Evolutionary conservation across 1,140 invertebrate species (phyloP).

Genomic region (Drosophila quadrilineata): DNA sequence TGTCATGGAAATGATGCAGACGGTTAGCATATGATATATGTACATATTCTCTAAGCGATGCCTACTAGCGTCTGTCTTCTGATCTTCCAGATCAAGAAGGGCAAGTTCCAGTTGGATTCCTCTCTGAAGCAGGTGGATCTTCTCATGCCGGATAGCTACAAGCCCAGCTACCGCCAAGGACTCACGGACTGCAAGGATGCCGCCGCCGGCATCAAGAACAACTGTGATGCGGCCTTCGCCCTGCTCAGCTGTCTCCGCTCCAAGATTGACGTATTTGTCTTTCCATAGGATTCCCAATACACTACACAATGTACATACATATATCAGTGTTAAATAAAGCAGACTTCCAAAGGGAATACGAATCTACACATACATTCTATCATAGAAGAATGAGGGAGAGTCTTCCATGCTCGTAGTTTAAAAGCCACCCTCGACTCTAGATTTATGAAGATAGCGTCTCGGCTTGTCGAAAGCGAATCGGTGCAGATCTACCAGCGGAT

Average conservation of each 20-base stretch:
- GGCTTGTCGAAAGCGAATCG: background rate
- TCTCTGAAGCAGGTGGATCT: constrained; percentile 72
- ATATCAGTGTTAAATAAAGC: too few relatives aligned
- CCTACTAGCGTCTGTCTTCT: background rate
- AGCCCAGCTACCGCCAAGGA: constrained; percentile 55
- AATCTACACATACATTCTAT: too few relatives aligned
- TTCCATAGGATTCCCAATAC: too few relatives aligned
- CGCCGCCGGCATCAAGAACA: constrained; percentile 64
- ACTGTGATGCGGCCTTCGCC: constrained; percentile 65
- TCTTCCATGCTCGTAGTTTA: too few relatives aligned
- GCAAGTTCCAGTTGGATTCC: constrained; percentile 66
- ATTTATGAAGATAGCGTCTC: background rate
- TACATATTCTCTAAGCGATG: background rate
- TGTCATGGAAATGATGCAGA: constrained; percentile 77
- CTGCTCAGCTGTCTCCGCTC: constrained; percentile 55
- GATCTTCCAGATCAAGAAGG: constrained; percentile 69
- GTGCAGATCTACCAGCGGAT: background rate
- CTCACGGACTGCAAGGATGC: constrained; percentile 60
- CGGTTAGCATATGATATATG: constrained; percentile 36
- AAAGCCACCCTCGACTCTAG: too few relatives aligned
- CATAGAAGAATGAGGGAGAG: too few relatives aligned
- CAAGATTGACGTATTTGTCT: constrained; percentile 65
- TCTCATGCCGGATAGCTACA: constrained; percentile 65
- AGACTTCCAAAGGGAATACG: too few relatives aligned
- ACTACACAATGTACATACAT: too few relatives aligned